Evolutionary conservation across 2,797 vertebrate species (phyloP).

Genomic region (Acanthis flammea): DNA sequence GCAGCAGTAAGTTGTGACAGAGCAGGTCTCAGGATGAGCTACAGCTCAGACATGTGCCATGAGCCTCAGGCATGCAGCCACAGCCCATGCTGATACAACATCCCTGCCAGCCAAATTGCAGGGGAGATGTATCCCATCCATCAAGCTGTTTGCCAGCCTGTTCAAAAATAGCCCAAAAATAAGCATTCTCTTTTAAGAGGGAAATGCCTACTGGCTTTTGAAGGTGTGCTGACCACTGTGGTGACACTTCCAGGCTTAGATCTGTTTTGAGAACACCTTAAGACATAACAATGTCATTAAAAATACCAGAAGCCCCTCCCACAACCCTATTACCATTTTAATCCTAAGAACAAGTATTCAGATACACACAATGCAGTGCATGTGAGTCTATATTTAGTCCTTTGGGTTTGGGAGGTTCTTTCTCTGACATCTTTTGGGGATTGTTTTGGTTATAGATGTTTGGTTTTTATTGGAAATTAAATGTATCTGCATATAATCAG

Average conservation of each 20-base stretch:
- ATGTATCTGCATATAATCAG: neutral
- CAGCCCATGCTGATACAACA: fast-evolving
- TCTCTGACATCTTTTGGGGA: neutral
- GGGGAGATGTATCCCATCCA: neutral
- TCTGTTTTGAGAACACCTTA: neutral
- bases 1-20: neutral
- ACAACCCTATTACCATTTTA: too few relatives aligned
- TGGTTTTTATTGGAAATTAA: neutral
- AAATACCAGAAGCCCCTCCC: neutral
- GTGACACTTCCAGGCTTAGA: neutral
- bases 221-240: neutral
- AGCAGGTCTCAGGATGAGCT: neutral
- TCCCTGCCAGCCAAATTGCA: neutral
- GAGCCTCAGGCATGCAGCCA: neutral
- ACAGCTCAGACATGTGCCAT: fast-evolving
- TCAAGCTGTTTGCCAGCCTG: neutral
- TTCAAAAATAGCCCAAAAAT: neutral
- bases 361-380: neutral
- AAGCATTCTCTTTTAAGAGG: neutral
- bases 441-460: neutral
- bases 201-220: neutral
- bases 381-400: neutral
- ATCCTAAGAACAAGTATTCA: neutral
- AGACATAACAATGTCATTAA: neutral
- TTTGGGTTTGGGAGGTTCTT: neutral